These are phyloP conservation scores for Antedon bifida DNA, from an alignment of 35 echinoderm and acorn worm species.

Conservation along the genomic window DNA sequence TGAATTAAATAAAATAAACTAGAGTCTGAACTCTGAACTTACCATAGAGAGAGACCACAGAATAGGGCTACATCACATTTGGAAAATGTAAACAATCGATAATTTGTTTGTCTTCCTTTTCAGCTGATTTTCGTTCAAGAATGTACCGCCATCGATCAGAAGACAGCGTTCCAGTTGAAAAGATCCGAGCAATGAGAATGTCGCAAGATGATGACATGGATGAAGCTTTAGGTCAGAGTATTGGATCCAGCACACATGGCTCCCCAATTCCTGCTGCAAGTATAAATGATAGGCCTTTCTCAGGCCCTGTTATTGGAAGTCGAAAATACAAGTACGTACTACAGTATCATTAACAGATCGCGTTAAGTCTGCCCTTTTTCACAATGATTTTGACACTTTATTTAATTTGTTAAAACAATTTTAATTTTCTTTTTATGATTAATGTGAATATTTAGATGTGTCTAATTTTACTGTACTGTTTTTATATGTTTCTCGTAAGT, in stretches of 20 bases:
- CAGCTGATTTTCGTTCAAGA: background rate
- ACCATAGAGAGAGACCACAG: no score
- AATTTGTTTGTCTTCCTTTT: background rate
- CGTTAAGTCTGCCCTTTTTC: no score
- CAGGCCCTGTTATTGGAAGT: constrained; percentile 64
- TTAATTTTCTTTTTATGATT: no score
- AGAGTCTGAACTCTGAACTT: no score
- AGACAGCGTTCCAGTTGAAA: background rate
- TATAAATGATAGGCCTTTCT: constrained; percentile 62
- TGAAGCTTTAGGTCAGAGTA: background rate
- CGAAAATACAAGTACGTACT: constrained; percentile 61
- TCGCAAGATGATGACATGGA: background rate
- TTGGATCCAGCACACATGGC: background rate
- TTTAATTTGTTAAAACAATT: no score
- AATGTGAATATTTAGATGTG: no score
- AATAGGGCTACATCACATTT: no score
- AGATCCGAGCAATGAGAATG: background rate
- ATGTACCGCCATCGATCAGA: background rate
- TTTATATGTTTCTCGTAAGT: no score
- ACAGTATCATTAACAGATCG: no score
- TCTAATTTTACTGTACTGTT: no score
- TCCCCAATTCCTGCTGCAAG: constrained; percentile 19
- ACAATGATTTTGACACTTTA: no score
- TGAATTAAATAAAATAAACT: no score
- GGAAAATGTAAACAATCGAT: background rate